Evolutionary conservation across 2,113 vertebrate genomes (phyloP).

Genomic region (Tachysurus fulvidraco): DNA sequence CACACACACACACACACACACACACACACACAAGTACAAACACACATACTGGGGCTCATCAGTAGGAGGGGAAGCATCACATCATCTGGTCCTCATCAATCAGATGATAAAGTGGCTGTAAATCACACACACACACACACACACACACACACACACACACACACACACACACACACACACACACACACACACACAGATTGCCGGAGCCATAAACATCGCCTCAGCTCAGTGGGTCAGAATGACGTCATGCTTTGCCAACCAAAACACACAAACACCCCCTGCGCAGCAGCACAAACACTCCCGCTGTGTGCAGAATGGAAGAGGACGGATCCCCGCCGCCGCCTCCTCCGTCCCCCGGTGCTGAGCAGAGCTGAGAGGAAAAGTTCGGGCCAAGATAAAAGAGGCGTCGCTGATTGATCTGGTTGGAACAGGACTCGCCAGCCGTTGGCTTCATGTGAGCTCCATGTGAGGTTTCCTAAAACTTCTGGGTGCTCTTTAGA

Average conservation of each 20-base stretch:
- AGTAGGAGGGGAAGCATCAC: constrained; percentile 29
- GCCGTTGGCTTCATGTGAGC: not conserved
- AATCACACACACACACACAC: constrained; percentile 46
- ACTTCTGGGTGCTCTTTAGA: not conserved
- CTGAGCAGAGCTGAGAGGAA: not conserved
- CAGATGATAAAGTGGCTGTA: constrained; percentile 53
- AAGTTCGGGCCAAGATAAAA: not conserved
- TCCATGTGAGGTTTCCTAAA: not conserved
- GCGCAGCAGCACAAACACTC: constrained; percentile 55
- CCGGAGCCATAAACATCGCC: constrained; percentile 56
- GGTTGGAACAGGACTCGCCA: not conserved
- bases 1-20: constrained; percentile 38
- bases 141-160: constrained; percentile 42
- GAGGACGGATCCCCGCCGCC: constrained; percentile 39
- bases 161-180: constrained; percentile 44
- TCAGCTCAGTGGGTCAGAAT: constrained; percentile 59
- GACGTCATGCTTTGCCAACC: constrained; percentile 61
- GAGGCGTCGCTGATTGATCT: not conserved
- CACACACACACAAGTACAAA: constrained; percentile 20
- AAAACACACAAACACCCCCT: constrained; percentile 67
- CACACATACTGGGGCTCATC: constrained; percentile 43
- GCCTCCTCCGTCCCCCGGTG: not conserved
- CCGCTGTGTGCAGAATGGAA: constrained; percentile 53
- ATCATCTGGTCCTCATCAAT: constrained; percentile 51
- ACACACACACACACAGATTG: constrained; percentile 50